Conservation (phyloP, 2,888 invertebrate genomes). For the Ormyrus rosae region DNA sequence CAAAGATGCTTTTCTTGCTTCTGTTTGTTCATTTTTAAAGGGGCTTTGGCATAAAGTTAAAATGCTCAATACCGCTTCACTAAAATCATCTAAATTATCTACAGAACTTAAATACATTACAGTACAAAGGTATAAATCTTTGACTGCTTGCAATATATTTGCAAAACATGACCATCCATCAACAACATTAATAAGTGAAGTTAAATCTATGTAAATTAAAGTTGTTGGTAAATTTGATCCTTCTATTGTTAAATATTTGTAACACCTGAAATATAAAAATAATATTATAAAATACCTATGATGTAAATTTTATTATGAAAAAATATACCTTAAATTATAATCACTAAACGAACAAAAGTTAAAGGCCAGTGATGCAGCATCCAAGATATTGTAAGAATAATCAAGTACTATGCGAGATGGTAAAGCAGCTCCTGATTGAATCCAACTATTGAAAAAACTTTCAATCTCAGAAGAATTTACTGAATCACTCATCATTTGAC, state of each 20-base stretch:
- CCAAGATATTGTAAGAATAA: conserved; percentile 42
- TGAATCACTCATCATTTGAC: conserved; percentile 51
- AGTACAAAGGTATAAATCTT: conserved; percentile 53
- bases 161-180: conserved; percentile 50
- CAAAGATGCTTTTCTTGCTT: conserved; percentile 27
- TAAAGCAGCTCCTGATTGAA: conserved; percentile 27
- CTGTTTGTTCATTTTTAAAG: conserved; percentile 34
- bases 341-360: conserved; percentile 50
- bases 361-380: conserved; percentile 53
- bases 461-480: conserved; percentile 28
- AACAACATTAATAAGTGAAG: conserved; percentile 47
- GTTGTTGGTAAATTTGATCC: conserved; percentile 36
- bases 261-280: conserved; percentile 48
- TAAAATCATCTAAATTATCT: conserved; percentile 41
- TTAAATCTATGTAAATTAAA: conserved; percentile 45
- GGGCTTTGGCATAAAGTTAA: conserved; percentile 51
- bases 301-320: background rate
- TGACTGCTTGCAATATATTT: conserved; percentile 48
- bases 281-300: background rate
- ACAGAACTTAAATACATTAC: conserved; percentile 54
- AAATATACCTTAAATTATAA: conserved; percentile 50
- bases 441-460: conserved; percentile 45
- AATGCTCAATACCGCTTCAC: conserved; percentile 39
- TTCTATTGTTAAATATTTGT: conserved; percentile 37
- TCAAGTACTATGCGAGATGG: conserved; percentile 44